Conservation (phyloP, 2,113 vertebrate genomes). For the Aspidoscelis tigris region DNA sequence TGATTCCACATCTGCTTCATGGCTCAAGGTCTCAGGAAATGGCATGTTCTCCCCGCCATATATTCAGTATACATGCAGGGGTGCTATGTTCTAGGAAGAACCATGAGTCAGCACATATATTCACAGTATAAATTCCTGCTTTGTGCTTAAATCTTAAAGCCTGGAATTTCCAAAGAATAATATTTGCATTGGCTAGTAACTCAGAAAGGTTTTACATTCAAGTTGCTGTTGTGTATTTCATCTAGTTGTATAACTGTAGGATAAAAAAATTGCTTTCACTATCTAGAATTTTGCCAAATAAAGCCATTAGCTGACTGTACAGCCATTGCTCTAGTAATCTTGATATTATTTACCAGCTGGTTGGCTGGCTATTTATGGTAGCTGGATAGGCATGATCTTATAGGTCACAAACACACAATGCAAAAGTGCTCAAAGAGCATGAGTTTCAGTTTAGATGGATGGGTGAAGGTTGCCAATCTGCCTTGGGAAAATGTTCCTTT, state of each 20-base stretch:
- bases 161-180: slow-evolving; percentile 62
- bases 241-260: slow-evolving; percentile 58
- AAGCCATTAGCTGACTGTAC: slow-evolving; percentile 41
- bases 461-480: too few relatives aligned
- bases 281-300: slow-evolving; percentile 49
- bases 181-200: slow-evolving; percentile 65
- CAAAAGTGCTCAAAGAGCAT: too few relatives aligned
- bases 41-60: slow-evolving; percentile 15
- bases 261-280: slow-evolving; percentile 44
- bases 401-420: too few relatives aligned
- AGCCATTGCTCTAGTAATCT: slow-evolving; percentile 47
- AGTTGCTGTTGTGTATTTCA: slow-evolving; percentile 62
- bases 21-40: slow-evolving; percentile 19
- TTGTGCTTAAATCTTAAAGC: slow-evolving; percentile 52
- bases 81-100: slow-evolving; percentile 38
- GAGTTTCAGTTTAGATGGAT: too few relatives aligned
- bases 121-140: slow-evolving; percentile 37
- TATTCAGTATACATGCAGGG: slow-evolving; percentile 5
- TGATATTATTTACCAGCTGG: slow-evolving; percentile 4
- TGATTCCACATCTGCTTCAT: not conserved
- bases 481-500: too few relatives aligned
- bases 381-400: too few relatives aligned
- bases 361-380: too few relatives aligned
- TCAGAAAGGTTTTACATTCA: slow-evolving; percentile 50
- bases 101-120: slow-evolving; percentile 56